phyloP scores from a whole-genome alignment of 1,140 invertebrate species.

The Zaprionus nigranus region DNA sequence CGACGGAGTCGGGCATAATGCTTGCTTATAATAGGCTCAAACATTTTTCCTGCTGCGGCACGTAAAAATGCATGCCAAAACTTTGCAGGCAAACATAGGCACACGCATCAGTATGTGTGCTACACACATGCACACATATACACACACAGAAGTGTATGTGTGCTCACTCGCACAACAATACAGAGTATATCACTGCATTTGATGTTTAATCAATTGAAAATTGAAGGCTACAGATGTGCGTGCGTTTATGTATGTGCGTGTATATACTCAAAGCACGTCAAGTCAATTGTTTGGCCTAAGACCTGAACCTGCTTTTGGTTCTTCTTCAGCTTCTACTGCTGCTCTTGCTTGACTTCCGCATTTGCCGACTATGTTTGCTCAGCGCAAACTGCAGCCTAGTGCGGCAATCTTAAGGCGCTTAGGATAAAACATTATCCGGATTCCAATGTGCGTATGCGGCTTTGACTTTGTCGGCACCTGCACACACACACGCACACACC shows the following conservation, averaged over 20 bases:
- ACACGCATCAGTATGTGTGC: conserved; percentile 2
- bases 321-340: not conserved
- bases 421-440: conserved; percentile 79
- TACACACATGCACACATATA: not conserved
- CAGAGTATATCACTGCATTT: conserved; percentile 44
- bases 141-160: conserved; percentile 6
- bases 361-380: conserved; percentile 65
- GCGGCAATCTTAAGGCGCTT: conserved; percentile 64
- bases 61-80: conserved; percentile 70
- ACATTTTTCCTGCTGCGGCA: conserved; percentile 73
- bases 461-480: conserved; percentile 52
- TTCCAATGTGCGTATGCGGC: conserved; percentile 80
- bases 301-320: not conserved
- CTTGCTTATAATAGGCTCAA: conserved; percentile 72
- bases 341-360: conserved; percentile 60
- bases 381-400: conserved; percentile 61
- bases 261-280: conserved; percentile 6
- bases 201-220: conserved; percentile 82
- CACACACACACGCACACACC: not conserved
- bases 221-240: conserved; percentile 11
- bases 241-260: conserved; percentile 28
- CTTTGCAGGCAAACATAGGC: too few relatives aligned
- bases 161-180: conserved; percentile 39
- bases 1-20: conserved; percentile 60
- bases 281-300: conserved; percentile 60